Conservation (phyloP, 2,888 invertebrate genomes). For the Hipparchia semele region DNA sequence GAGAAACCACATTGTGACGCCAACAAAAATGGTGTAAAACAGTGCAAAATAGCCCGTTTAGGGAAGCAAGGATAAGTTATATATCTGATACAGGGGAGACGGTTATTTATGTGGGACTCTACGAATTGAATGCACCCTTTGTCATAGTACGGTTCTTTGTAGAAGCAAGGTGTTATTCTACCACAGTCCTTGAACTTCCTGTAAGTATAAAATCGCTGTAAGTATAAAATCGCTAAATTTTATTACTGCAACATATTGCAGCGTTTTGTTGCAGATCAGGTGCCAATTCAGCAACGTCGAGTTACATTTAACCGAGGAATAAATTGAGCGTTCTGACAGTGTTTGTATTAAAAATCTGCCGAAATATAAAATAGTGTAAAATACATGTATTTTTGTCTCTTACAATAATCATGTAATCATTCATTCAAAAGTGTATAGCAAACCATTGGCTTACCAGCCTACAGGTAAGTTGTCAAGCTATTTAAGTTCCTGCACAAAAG, state of each 20-base stretch:
- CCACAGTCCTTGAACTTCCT: background rate
- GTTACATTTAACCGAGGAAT: too few relatives aligned
- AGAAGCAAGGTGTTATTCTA: conserved; percentile 26
- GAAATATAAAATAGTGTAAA: too few relatives aligned
- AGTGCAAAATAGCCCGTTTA: conserved; percentile 40
- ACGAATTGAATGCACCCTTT: conserved; percentile 36
- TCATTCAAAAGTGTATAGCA: background rate
- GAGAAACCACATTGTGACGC: conserved; percentile 44
- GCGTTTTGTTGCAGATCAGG: background rate
- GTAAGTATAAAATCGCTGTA: background rate
- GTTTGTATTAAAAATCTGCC: too few relatives aligned
- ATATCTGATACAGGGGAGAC: conserved; percentile 32
- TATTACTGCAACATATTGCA: background rate
- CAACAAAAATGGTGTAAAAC: conserved; percentile 57
- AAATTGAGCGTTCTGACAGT: too few relatives aligned
- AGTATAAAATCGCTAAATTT: background rate
- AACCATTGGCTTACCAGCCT: too few relatives aligned
- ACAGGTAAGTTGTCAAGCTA: too few relatives aligned
- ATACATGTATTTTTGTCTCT: too few relatives aligned
- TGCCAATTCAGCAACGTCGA: background rate
- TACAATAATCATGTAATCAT: background rate
- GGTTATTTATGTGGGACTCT: conserved; percentile 39
- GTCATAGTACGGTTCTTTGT: conserved; percentile 25
- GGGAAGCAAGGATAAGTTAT: conserved; percentile 27
- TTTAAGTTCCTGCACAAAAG: too few relatives aligned